Base-by-base conservation (phyloP, 2,888 invertebrate species). In the Orchestes rusci region DNA sequence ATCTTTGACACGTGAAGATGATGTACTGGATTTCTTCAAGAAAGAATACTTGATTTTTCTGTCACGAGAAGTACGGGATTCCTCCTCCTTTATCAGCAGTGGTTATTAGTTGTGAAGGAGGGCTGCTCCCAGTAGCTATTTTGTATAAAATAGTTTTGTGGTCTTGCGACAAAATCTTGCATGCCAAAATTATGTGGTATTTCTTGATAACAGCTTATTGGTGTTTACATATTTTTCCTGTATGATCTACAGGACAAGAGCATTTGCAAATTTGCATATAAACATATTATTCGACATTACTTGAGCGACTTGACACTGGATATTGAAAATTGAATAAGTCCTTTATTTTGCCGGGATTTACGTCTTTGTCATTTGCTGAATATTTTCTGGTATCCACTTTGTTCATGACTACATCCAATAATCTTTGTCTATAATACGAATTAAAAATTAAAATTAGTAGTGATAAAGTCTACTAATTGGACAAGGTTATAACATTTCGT, bases 181-280 rank as follows among this genome's bases (percentile, higher is more conserved):
- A 23, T 7, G 23, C 23, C 7, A 7, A 7, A 7, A 10, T 23
- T 23, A 23, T 23, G 10, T 23, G 5, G 10, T 7, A 23, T 23
- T 23, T 10, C 10, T 23, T 23, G 5, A 33, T 33, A 16, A 33
- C 16, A 16, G 33, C 33, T 5, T 15, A 33, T 33, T 33, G 33
- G 16, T 33, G 33, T 20, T 36, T 36, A 20, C 36, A 36, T 36
- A 36, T 36, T 36, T 36, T 36, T 36, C 36, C 36, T 7, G 36
- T 15, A 8, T 7, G 18, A 27, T 23, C 36, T 15, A 36, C 20
- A 19, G 36, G 20, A 12, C 27, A 36, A 7, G 36, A 36, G 20
- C 36, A 36, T 12, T 20, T 36, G 5, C 20, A 12, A 23, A 17
- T 19, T 12, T 16, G 18, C 36, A 36, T 36, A 36, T 27, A 18